These are phyloP conservation scores for Helicoverpa assulta DNA, from an alignment of 2,888 invertebrate genomes.

Conservation along the genomic window DNA sequence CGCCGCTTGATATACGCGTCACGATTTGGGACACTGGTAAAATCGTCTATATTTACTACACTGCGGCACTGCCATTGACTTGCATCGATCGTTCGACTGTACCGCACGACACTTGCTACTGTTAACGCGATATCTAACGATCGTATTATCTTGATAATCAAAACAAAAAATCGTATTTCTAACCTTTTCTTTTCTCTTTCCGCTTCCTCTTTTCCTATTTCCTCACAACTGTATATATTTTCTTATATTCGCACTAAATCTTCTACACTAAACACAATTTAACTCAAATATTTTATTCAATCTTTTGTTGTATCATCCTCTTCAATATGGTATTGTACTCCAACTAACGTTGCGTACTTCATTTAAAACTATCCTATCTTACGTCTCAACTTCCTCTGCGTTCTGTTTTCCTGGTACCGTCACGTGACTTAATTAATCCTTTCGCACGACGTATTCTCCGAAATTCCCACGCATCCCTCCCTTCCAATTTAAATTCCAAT, in stretches of 20 bases:
- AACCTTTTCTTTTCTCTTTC: conserved; percentile 21
- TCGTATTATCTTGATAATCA: conserved; percentile 47
- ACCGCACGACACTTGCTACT: conserved; percentile 48
- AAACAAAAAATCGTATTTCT: conserved; percentile 41
- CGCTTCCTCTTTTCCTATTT: conserved; percentile 25
- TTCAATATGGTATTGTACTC: conserved; percentile 3
- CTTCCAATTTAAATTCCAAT: not conserved
- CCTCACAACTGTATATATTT: conserved; percentile 35
- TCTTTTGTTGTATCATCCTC: not conserved
- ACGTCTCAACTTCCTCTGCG: not conserved
- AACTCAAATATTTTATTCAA: conserved; percentile 12
- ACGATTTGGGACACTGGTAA: conserved; percentile 90
- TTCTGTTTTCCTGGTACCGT: conserved; percentile 19
- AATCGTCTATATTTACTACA: conserved; percentile 82
- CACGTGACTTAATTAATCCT: conserved; percentile 15
- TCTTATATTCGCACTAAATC: conserved; percentile 8
- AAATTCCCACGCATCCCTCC: not conserved
- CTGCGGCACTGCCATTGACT: conserved; percentile 74
- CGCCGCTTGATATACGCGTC: conserved; percentile 89
- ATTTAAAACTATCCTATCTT: not conserved
- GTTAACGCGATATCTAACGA: conserved; percentile 56
- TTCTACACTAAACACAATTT: conserved; percentile 8
- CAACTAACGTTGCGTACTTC: not conserved
- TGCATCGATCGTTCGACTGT: conserved; percentile 62
- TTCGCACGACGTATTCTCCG: not conserved